Conservation (phyloP, 2,888 invertebrate species). For the Lycaena phlaeas region DNA sequence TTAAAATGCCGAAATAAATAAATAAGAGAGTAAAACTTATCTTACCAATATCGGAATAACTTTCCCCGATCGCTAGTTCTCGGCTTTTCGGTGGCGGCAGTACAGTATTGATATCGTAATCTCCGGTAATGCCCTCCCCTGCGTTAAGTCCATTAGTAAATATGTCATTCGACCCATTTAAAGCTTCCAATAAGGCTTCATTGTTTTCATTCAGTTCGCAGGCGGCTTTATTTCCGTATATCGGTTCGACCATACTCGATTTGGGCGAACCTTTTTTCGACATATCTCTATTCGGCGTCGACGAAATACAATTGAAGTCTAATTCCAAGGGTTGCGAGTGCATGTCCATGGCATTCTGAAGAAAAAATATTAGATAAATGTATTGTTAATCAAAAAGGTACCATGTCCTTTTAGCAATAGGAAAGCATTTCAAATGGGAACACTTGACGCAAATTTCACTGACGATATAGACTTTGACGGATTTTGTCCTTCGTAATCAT, state of each 20-base stretch:
- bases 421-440: too few species aligned
- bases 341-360: constrained; percentile 53
- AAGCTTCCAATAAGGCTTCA: constrained; percentile 46
- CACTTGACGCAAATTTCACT: too few species aligned
- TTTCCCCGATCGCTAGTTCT: constrained; percentile 68
- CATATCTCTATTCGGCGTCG: constrained; percentile 60
- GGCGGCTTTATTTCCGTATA: constrained; percentile 62
- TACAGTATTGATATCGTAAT: constrained; percentile 63
- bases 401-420: too few species aligned
- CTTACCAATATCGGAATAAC: constrained; percentile 69
- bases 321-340: constrained; percentile 61
- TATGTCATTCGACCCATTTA: constrained; percentile 57
- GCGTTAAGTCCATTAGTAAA: constrained; percentile 54
- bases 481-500: too few species aligned
- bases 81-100: constrained; percentile 64
- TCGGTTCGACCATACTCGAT: constrained; percentile 53
- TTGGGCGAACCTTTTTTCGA: constrained; percentile 60
- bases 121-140: constrained; percentile 56
- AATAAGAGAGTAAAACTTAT: too few species aligned
- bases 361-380: too few species aligned
- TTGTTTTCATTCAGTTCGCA: constrained; percentile 58
- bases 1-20: too few species aligned
- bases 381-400: too few species aligned
- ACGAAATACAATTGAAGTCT: constrained; percentile 64
- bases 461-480: too few species aligned